Percentiles rank a stretch among this genome's conserved stretches.
These are phyloP conservation scores for Cheilosia urbana DNA, from an alignment of 2,888 invertebrate species.

Conservation along the genomic window DNA sequence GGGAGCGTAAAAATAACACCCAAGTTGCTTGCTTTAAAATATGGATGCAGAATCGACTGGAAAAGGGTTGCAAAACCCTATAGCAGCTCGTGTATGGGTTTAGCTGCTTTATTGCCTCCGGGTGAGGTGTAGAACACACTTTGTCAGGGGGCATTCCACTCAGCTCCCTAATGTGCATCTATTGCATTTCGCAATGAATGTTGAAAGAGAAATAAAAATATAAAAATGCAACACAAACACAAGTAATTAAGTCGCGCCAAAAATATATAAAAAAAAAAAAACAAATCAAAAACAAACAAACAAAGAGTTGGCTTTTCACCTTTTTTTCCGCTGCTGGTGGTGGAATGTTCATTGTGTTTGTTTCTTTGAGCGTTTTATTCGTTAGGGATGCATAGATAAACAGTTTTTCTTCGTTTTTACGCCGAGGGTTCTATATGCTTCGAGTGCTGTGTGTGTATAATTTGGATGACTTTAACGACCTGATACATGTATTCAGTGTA, in stretches of 20 bases:
- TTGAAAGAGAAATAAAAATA: constrained; percentile 24
- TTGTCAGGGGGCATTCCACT: constrained; percentile 46
- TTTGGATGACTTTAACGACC: constrained; percentile 36
- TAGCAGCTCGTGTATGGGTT: background rate
- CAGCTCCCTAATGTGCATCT: constrained; percentile 46
- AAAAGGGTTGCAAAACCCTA: constrained; percentile 16
- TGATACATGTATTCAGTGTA: constrained; percentile 3
- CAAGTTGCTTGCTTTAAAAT: constrained; percentile 6
- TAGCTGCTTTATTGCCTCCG: constrained; percentile 51
- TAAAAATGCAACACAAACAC: constrained; percentile 46
- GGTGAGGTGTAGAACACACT: constrained; percentile 45
- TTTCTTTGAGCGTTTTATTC: constrained; percentile 33
- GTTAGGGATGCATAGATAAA: constrained; percentile 38
- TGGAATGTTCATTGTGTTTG: constrained; percentile 40
- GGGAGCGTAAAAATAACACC: constrained; percentile 24
- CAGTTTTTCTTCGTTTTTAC: constrained; percentile 10
- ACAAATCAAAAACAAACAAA: constrained; percentile 2
- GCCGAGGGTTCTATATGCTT: constrained; percentile 12
- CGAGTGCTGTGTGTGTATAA: constrained; percentile 1
- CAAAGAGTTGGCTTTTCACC: constrained; percentile 56
- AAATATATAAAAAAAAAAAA: background rate
- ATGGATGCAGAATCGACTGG: background rate
- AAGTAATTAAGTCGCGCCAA: constrained; percentile 67
- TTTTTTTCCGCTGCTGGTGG: constrained; percentile 27
- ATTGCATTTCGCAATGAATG: constrained; percentile 53